Conservation (phyloP, 2,888 invertebrate species). For the Rugalucina vietnamica region DNA sequence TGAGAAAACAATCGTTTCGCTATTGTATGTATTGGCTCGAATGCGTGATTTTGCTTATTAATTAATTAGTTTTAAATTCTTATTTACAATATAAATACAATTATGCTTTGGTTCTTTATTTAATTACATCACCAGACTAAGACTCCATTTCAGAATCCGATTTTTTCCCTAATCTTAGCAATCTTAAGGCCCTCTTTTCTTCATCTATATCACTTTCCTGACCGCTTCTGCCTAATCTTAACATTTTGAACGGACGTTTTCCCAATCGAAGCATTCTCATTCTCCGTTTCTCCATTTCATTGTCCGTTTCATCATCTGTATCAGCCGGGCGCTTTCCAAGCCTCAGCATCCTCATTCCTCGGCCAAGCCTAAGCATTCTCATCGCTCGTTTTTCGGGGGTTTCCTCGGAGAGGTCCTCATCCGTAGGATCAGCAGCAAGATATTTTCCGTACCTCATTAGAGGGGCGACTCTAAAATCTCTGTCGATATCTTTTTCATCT, state of each 20-base stretch:
- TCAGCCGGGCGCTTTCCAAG: constrained; percentile 66
- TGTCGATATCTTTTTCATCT: constrained; percentile 5
- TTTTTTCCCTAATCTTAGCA: constrained; percentile 61
- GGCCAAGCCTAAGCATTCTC: constrained; percentile 70
- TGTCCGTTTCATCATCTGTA: constrained; percentile 48
- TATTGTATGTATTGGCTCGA: no score
- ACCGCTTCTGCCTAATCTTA: constrained; percentile 71
- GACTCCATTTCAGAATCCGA: constrained; percentile 35
- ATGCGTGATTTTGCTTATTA: no score
- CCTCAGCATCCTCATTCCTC: constrained; percentile 73
- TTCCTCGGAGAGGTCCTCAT: constrained; percentile 25
- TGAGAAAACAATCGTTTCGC: no score
- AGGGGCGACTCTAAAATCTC: constrained; percentile 31
- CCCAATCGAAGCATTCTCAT: constrained; percentile 76
- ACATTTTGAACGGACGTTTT: constrained; percentile 76
- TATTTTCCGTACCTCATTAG: constrained; percentile 57
- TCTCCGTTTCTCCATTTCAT: constrained; percentile 68
- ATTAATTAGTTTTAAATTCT: no score
- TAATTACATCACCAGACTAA: no score
- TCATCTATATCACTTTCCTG: constrained; percentile 58
- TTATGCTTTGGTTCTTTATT: no score
- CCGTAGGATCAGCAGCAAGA: not conserved
- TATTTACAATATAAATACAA: no score
- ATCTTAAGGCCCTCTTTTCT: constrained; percentile 58
- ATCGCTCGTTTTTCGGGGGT: constrained; percentile 61